Percentiles rank a stretch among this genome's conserved stretches.
Conservation (phyloP, 2,888 invertebrate genomes). For the Dicyrtomina minuta region DNA sequence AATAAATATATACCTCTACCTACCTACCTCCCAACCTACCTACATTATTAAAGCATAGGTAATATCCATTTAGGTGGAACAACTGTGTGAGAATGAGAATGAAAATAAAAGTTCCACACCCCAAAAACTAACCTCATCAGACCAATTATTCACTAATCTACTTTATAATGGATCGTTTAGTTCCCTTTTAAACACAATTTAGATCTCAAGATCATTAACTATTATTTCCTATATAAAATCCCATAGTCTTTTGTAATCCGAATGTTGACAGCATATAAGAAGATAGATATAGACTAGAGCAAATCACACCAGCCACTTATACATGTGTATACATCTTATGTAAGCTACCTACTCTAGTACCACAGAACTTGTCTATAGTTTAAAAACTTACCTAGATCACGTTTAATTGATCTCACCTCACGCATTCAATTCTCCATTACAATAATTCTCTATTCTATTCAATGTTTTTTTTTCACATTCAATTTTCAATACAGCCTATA, state of each 20-base stretch:
- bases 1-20: no score
- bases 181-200: not conserved
- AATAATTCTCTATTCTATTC: not conserved
- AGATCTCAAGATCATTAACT: conserved; percentile 12
- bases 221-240: conserved; percentile 1
- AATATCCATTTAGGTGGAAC: not conserved
- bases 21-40: no score
- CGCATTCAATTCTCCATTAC: not conserved
- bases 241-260: not conserved
- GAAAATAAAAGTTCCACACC: conserved; percentile 15
- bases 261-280: not conserved
- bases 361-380: not conserved
- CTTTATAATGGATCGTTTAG: not conserved
- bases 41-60: no score
- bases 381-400: conserved; percentile 5
- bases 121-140: not conserved
- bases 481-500: no score
- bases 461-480: no score
- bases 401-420: conserved; percentile 10
- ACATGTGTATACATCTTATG: not conserved
- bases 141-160: not conserved
- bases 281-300: no score
- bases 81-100: no score
- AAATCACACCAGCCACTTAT: no score
- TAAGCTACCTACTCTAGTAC: not conserved